Base-by-base conservation (phyloP, 2,888 invertebrate genomes). In the Tipula lateralis region DNA sequence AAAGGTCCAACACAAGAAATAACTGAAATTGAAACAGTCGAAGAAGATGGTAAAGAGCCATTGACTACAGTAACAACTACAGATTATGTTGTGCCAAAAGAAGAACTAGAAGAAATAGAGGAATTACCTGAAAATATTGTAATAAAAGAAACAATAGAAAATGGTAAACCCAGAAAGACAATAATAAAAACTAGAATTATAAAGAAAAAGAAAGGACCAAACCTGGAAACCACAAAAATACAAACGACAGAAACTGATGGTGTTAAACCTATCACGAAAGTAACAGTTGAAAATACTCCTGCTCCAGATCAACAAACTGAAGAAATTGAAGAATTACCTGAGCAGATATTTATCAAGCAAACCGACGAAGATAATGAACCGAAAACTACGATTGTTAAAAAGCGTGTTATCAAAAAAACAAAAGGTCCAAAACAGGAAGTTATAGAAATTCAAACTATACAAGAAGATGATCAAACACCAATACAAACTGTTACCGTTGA, bases 321-420 rank as follows among this genome's bases (percentile, higher is more conserved):
- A 83, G 86, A 87, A 36, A 86, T 90, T 12, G 86, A 89, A 84
- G 83, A 85, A 85, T 30, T 83, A 84, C 19, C 85, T 29, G 50
- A 83, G 32, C 36, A 80, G 34, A 83, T 89, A 82, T 89, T 88
- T 13, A 86, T 89, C 29, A 88, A 90, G 36, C 87, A 90, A 13
- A 90, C 91, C 88, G 90, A 87, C 85, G 85, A 91, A 86, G 88
- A 90, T 87, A 88, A 90, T 85, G 86, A 86, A 85, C 89, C 88
- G 6, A 89, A 88, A 0, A 88, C 89, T 44, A 90, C 89, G 4
- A 88, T 90, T 34, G 89, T 90, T 2, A 91, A 89, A 85, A 91
- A 91, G 13, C 89, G 90, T 85, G 87, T 90, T 0, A 91, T 92
- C 16, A 91, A 91, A 86, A 91, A 91, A 86, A 88, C 89, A 1